Conservation (phyloP, 2,113 vertebrate species). For the Dromiciops gliroides region DNA sequence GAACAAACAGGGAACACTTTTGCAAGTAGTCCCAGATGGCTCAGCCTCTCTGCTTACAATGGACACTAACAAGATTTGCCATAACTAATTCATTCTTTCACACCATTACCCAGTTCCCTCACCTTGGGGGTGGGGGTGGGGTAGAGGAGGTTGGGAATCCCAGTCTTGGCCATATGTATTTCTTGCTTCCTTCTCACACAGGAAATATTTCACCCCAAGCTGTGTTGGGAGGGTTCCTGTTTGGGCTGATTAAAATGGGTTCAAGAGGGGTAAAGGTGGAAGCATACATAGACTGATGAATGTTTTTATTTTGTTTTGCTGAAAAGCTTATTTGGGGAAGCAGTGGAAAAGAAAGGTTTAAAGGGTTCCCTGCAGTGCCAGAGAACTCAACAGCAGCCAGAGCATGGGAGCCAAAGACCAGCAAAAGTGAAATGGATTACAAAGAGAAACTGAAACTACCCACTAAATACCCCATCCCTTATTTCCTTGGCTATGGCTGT, state of each 20-base stretch:
- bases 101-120: slow-evolving; percentile 71
- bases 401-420: background rate
- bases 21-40: slow-evolving; percentile 84
- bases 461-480: background rate
- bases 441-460: slow-evolving; percentile 16
- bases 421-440: slow-evolving; percentile 24
- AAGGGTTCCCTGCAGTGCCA: background rate
- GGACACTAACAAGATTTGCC: slow-evolving; percentile 86
- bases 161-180: slow-evolving; percentile 54
- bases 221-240: background rate
- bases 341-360: background rate
- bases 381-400: slow-evolving; percentile 13
- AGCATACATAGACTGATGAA: slow-evolving; percentile 32
- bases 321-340: slow-evolving; percentile 3
- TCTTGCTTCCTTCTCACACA: slow-evolving; percentile 68
- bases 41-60: slow-evolving; percentile 80
- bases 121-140: slow-evolving; percentile 43
- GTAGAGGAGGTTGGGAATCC: slow-evolving; percentile 13
- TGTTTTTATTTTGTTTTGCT: slow-evolving; percentile 19
- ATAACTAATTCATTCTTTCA: slow-evolving; percentile 87
- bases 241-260: slow-evolving; percentile 33
- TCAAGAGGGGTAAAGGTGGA: slow-evolving; percentile 5
- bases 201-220: slow-evolving; percentile 24
- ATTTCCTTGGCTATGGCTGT: background rate
- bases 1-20: slow-evolving; percentile 84